A percentile compares a stretch with the other conserved stretches of the same genome.
Evolutionary conservation across 2,888 invertebrate genomes (phyloP).

Genomic region (Cantharis rufa): DNA sequence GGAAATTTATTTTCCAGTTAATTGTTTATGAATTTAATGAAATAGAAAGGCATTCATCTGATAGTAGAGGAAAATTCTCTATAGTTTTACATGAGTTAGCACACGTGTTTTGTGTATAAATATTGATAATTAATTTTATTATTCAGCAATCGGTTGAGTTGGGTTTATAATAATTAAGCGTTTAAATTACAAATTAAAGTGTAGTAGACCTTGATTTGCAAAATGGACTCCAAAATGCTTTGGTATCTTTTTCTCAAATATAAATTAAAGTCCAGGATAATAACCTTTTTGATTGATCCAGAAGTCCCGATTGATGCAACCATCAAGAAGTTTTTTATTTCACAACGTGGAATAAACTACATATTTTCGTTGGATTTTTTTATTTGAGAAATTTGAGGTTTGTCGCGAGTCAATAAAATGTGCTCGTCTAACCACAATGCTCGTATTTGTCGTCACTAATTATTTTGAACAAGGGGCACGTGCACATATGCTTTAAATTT

Average conservation of each 20-base stretch:
- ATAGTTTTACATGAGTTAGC: neutral
- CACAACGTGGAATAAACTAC: too few species aligned
- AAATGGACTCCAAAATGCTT: too few species aligned
- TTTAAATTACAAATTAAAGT: too few species aligned
- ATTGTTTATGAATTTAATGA: neutral
- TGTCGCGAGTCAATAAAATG: neutral
- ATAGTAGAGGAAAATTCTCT: neutral
- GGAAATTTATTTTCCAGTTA: too few species aligned
- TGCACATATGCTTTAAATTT: neutral
- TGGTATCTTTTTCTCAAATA: too few species aligned
- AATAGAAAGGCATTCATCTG: neutral
- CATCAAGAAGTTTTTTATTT: too few species aligned
- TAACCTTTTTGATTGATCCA: too few species aligned
- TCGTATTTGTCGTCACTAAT: neutral
- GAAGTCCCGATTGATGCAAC: too few species aligned
- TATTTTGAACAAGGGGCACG: neutral
- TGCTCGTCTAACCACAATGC: neutral
- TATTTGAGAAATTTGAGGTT: neutral
- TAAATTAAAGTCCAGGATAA: too few species aligned
- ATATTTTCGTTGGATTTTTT: neutral
- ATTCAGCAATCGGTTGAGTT: too few species aligned
- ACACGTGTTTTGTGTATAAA: too few species aligned
- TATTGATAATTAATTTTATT: neutral
- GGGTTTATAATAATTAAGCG: too few species aligned
- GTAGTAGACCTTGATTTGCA: neutral